phyloP scores from a whole-genome alignment of 2,113 vertebrate species.

The Spea bombifrons region DNA sequence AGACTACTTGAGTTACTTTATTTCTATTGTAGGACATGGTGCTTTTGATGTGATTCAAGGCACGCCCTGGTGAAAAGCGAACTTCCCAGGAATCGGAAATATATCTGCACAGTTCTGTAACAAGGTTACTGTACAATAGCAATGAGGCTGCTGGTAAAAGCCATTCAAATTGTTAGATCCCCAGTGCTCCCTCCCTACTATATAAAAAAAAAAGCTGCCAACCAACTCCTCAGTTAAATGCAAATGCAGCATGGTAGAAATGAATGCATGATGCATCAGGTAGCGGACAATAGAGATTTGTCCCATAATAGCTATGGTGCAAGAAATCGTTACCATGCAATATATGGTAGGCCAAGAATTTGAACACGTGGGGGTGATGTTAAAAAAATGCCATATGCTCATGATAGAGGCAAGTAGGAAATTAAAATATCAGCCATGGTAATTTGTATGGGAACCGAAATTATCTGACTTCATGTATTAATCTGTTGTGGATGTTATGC shows the following conservation, averaged over 20 bases:
- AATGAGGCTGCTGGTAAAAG: slow-evolving; percentile 48
- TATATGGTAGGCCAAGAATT: no score
- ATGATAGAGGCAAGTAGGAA: no score
- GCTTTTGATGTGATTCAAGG: slow-evolving; percentile 89
- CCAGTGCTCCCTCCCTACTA: slow-evolving; percentile 7
- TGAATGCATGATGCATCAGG: slow-evolving; percentile 44
- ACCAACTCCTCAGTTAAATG: slow-evolving; percentile 30
- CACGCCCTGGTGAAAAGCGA: slow-evolving; percentile 83
- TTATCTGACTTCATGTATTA: no score
- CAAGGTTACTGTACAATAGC: slow-evolving; percentile 65
- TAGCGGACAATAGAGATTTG: slow-evolving; percentile 17
- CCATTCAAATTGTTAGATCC: slow-evolving; percentile 41
- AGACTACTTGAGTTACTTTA: slow-evolving; percentile 88
- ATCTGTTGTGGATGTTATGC: no score
- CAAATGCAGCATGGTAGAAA: slow-evolving; percentile 30
- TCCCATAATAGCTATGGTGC: not conserved
- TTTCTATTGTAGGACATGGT: slow-evolving; percentile 81
- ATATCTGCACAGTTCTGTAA: slow-evolving; percentile 64
- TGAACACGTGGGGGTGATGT: no score
- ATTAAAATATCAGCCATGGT: no score
- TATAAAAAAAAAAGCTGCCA: slow-evolving; percentile 6
- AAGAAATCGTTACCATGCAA: no score
- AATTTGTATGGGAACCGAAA: no score
- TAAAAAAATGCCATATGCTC: no score
- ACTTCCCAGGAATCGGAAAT: slow-evolving; percentile 86